These are phyloP conservation scores for Drosophila anomalata DNA, from an alignment of 2,888 invertebrate species.

Conservation along the genomic window DNA sequence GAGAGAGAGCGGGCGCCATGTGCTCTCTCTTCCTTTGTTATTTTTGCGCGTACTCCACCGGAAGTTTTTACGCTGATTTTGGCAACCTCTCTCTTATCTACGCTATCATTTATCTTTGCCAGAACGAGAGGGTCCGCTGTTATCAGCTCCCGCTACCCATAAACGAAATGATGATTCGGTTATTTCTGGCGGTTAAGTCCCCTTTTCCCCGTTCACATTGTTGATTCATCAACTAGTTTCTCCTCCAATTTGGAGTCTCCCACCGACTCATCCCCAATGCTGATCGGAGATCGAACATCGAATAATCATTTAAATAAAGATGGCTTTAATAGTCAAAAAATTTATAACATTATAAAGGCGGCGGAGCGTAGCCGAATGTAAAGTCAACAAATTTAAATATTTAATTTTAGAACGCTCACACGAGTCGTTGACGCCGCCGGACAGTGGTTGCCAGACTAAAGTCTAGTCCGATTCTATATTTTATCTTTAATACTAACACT, in stretches of 20 bases:
- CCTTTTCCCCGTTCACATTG: conserved; percentile 17
- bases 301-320: conserved; percentile 39
- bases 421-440: conserved; percentile 63
- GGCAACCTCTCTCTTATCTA: conserved; percentile 36
- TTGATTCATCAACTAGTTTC: conserved; percentile 57
- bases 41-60: conserved; percentile 47
- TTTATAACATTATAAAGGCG: conserved; percentile 50
- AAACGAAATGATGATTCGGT: conserved; percentile 37
- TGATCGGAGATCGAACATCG: conserved; percentile 40
- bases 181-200: conserved; percentile 48
- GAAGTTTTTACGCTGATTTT: conserved; percentile 64
- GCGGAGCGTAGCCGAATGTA: conserved; percentile 51
- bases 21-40: conserved; percentile 9
- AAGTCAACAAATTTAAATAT: conserved; percentile 71
- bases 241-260: conserved; percentile 36
- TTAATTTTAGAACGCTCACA: conserved; percentile 66
- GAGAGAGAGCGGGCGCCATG: conserved; percentile 3
- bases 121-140: conserved; percentile 6
- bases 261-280: conserved; percentile 26
- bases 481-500: no score
- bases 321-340: conserved; percentile 37
- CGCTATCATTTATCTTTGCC: conserved; percentile 46
- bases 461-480: no score
- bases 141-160: conserved; percentile 43
- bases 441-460: conserved; percentile 42